These are phyloP conservation scores for Papilio gigon DNA, from an alignment of 2,888 invertebrate species.

Conservation along the genomic window DNA sequence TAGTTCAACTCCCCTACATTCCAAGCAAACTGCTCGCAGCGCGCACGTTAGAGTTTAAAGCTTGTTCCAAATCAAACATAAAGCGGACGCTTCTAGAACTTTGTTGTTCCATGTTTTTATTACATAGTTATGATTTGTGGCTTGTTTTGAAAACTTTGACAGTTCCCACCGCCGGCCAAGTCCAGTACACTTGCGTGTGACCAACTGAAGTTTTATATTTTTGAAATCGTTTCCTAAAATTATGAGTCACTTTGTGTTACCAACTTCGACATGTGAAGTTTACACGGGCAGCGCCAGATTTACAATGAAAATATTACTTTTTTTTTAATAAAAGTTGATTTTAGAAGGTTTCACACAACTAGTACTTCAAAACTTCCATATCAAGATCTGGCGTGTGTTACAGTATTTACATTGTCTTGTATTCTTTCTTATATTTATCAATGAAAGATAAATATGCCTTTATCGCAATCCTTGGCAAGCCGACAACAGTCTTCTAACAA, in stretches of 20 bases:
- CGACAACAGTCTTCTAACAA: background rate
- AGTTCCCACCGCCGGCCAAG: constrained; percentile 1
- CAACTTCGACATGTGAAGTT: background rate
- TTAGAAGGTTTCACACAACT: no score
- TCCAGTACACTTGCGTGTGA: constrained; percentile 14
- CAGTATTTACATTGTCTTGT: background rate
- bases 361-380: background rate
- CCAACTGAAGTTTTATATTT: constrained; percentile 13
- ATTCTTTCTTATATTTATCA: background rate
- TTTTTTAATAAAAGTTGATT: no score
- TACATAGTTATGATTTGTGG: constrained; percentile 30
- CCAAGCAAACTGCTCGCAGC: constrained; percentile 26
- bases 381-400: background rate
- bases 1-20: constrained; percentile 32
- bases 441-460: background rate
- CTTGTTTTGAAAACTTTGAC: constrained; percentile 22
- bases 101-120: constrained; percentile 24
- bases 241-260: background rate
- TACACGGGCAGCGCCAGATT: background rate
- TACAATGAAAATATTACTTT: background rate
- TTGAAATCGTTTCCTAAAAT: constrained; percentile 11
- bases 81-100: constrained; percentile 27
- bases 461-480: background rate
- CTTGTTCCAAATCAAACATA: constrained; percentile 39
- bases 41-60: constrained; percentile 29